phyloP scores from a whole-genome alignment of 2,113 vertebrate genomes.

The Grus americana region DNA sequence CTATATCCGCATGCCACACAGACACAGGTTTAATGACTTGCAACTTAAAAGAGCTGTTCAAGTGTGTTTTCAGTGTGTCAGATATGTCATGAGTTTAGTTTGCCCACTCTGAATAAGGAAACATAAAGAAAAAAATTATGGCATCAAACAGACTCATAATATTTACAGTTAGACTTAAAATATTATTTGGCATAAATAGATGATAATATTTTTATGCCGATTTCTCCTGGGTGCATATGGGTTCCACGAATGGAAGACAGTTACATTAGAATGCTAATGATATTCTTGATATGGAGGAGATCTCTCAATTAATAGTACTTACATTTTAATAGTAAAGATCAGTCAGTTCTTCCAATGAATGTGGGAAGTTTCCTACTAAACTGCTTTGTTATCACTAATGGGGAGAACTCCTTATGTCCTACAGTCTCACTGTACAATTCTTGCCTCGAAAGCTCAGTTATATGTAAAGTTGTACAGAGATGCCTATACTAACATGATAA shows the following conservation, averaged over 20 bases:
- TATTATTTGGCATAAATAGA: neutral
- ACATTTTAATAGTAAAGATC: neutral
- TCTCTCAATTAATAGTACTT: neutral
- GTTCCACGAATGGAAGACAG: neutral
- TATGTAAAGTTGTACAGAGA: neutral
- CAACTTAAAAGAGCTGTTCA: neutral
- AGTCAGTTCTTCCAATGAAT: neutral
- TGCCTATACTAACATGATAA: neutral
- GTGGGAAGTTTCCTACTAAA: neutral
- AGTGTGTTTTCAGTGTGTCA: neutral
- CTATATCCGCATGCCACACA: neutral
- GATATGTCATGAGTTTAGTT: neutral
- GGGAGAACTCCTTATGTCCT: neutral
- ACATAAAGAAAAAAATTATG: neutral
- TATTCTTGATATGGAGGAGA: neutral
- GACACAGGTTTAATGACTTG: neutral
- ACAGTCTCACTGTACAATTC: neutral
- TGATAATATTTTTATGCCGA: neutral
- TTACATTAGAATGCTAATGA: neutral
- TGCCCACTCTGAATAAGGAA: neutral
- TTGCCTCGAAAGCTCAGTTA: neutral
- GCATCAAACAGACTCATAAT: neutral
- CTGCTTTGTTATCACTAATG: neutral
- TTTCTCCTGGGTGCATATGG: neutral
- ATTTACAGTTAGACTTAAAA: neutral